A percentile compares a stretch with the other conserved stretches of the same genome.
phyloP scores from a whole-genome alignment of 2,113 vertebrate genomes.

The Callaeas wilsoni region DNA sequence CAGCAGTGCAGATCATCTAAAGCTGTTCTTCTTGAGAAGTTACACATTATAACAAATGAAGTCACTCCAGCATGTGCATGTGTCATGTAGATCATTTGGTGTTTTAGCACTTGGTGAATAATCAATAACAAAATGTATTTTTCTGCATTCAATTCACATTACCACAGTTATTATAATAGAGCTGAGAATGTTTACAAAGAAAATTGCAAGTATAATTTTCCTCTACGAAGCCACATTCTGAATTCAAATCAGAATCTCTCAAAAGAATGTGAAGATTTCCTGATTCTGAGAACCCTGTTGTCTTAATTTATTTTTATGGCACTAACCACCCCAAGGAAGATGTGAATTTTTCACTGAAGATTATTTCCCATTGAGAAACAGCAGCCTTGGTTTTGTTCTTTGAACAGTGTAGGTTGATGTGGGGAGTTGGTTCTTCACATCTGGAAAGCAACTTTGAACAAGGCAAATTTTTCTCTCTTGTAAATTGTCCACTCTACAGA shows the following conservation, averaged over 20 bases:
- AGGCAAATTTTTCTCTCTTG: not conserved
- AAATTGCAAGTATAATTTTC: not conserved
- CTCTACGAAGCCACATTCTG: not conserved
- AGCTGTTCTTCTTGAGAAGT: conserved; percentile 21
- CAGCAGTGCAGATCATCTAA: conserved; percentile 28
- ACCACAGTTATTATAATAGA: not conserved
- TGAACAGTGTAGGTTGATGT: not conserved
- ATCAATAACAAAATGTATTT: not conserved
- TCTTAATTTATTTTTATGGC: not conserved
- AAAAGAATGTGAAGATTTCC: not conserved
- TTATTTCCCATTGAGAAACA: not conserved
- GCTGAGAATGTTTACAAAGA: not conserved
- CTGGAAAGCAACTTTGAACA: not conserved
- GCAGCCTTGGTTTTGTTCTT: not conserved
- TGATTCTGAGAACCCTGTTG: not conserved
- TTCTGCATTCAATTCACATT: not conserved
- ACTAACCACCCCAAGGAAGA: not conserved
- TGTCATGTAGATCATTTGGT: conserved; percentile 10
- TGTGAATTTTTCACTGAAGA: not conserved
- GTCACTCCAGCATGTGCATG: not conserved
- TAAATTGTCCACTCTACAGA: not conserved
- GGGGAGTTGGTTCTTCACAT: not conserved
- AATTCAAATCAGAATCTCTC: not conserved
- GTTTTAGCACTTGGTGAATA: conserved; percentile 26
- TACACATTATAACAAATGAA: not conserved